Evolutionary conservation across 2,797 vertebrate species (phyloP).

Genomic region (Artibeus lituratus): DNA sequence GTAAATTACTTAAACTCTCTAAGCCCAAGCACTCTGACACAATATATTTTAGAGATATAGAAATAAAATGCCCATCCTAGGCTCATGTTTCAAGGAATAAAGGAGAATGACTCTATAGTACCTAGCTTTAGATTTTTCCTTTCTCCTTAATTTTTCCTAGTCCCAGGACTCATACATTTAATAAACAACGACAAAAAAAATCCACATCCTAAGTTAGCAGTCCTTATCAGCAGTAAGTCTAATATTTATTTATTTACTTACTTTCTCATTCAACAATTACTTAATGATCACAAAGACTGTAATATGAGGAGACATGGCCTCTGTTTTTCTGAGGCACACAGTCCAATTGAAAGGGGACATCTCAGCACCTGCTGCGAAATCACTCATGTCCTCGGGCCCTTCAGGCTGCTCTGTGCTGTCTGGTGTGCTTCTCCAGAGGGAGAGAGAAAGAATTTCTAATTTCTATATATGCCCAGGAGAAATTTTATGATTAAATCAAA

Average conservation of each 20-base stretch:
- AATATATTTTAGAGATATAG: not conserved
- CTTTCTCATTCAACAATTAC: not conserved
- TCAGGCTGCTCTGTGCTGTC: not conserved
- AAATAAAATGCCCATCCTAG: not conserved
- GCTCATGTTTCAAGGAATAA: not conserved
- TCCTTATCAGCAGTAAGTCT: not conserved
- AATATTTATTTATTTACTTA: not conserved
- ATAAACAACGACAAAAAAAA: not conserved
- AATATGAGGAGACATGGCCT: not conserved
- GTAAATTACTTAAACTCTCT: not conserved
- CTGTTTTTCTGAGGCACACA: not conserved
- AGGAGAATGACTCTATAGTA: not conserved
- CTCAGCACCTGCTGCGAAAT: not conserved
- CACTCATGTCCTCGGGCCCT: not conserved
- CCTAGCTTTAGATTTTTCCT: not conserved
- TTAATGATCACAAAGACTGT: not conserved
- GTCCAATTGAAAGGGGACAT: not conserved
- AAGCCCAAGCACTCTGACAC: not conserved
- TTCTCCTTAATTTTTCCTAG: not conserved
- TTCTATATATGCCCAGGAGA: not conserved
- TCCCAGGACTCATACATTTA: not conserved
- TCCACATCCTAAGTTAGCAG: not conserved
- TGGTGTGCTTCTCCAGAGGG: not conserved
- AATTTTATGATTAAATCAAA: conserved; percentile 63
- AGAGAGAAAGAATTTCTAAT: not conserved